These are phyloP conservation scores for Sander vitreus DNA, from an alignment of 2,113 vertebrate genomes.

Conservation along the genomic window DNA sequence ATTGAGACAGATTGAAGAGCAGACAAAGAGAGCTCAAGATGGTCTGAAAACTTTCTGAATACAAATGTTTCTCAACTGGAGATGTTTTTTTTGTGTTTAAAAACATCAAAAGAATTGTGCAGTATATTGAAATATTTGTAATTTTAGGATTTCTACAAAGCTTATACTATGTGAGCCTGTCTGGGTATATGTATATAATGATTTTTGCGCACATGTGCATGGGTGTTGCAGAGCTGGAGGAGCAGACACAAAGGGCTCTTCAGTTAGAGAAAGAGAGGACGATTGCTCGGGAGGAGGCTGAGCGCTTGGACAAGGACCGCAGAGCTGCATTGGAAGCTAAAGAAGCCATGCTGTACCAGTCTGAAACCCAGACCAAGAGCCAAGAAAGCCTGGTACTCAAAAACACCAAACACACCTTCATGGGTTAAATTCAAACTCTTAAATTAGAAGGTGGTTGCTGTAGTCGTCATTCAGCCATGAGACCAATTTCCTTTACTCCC, in stretches of 20 bases:
- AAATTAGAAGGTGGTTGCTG: neutral
- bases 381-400: conserved; percentile 92
- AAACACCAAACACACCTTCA: neutral
- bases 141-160: conserved; percentile 16
- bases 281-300: conserved; percentile 92
- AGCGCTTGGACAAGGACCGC: conserved; percentile 92
- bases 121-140: conserved; percentile 19
- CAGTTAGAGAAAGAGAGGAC: conserved; percentile 94
- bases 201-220: neutral
- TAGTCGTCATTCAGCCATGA: neutral
- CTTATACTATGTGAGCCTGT: neutral
- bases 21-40: conserved; percentile 96
- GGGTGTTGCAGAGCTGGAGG: conserved; percentile 90
- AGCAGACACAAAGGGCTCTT: conserved; percentile 92
- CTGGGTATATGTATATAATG: conserved; percentile 7
- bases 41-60: conserved; percentile 83
- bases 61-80: conserved; percentile 57
- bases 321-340: conserved; percentile 93
- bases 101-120: conserved; percentile 24
- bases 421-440: neutral
- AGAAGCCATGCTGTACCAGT: conserved; percentile 88
- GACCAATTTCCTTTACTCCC: neutral
- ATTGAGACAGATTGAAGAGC: conserved; percentile 95
- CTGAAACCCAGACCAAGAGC: conserved; percentile 90
- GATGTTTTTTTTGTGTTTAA: conserved; percentile 41